phyloP scores from a whole-genome alignment of 2,797 vertebrate genomes.

The Sebastes itinus region DNA sequence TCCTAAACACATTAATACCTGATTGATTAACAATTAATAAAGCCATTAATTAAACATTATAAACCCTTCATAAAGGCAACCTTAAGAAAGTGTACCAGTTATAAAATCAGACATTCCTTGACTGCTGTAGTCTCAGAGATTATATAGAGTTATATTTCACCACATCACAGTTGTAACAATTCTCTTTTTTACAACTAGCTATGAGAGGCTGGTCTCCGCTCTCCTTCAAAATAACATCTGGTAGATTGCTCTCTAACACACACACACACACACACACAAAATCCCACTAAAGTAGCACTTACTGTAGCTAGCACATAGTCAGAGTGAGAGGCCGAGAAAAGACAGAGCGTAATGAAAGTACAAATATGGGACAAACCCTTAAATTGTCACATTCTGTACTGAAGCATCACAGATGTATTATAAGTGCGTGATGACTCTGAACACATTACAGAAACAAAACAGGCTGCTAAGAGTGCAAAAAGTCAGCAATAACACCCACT shows the following conservation, averaged over 20 bases:
- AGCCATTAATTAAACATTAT: neutral
- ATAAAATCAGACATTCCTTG: neutral
- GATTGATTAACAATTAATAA: neutral
- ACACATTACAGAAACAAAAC: conserved; percentile 5
- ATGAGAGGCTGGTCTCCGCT: conserved; percentile 17
- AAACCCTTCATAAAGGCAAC: neutral
- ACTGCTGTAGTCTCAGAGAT: neutral
- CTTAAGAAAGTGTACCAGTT: neutral
- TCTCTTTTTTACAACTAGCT: conserved; percentile 17
- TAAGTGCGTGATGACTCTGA: neutral
- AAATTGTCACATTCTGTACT: neutral
- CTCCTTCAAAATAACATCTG: conserved; percentile 58
- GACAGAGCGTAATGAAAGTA: neutral
- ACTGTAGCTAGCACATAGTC: neutral
- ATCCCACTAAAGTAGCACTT: conserved; percentile 11
- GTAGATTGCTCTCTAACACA: conserved; percentile 39
- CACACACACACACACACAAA: conserved; percentile 8
- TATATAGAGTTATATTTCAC: neutral
- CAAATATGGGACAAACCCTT: neutral
- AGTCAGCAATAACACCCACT: neutral
- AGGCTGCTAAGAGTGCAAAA: conserved; percentile 3
- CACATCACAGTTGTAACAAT: conserved; percentile 8
- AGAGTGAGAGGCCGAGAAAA: conserved; percentile 4
- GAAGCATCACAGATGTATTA: neutral
- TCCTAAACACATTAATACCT: neutral